These are phyloP conservation scores for Aegithalos caudatus DNA, from an alignment of 2,113 vertebrate species.

Conservation along the genomic window DNA sequence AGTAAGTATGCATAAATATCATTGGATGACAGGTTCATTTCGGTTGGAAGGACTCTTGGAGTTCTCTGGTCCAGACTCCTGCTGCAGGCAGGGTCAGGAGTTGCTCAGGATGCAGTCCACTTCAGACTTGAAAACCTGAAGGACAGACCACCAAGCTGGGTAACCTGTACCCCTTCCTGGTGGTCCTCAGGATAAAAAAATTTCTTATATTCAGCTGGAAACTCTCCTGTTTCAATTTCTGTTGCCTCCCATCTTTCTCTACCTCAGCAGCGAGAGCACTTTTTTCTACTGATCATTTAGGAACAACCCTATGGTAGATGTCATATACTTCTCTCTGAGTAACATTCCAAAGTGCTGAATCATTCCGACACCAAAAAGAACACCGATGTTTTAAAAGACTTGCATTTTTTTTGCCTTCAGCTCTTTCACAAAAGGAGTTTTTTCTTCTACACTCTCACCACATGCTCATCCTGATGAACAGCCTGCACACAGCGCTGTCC, in stretches of 20 bases:
- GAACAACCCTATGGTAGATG: not conserved
- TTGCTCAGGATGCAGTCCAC: not conserved
- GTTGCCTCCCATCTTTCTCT: not conserved
- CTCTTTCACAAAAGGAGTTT: not conserved
- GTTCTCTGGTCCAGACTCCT: not conserved
- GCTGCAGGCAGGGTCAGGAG: not conserved
- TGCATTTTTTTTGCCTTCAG: not conserved
- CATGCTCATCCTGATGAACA: not conserved
- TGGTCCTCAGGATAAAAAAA: not conserved
- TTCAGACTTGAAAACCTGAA: not conserved
- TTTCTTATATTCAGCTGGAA: not conserved
- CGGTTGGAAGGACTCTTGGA: not conserved
- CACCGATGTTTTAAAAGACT: not conserved
- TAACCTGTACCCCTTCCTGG: not conserved
- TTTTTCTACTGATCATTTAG: not conserved
- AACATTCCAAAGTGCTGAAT: not conserved
- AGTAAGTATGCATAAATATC: not conserved
- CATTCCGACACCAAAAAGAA: not conserved
- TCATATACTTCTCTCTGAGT: not conserved
- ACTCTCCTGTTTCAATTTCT: not conserved
- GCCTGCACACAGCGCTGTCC: not conserved
- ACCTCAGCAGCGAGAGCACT: not conserved
- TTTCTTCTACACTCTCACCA: not conserved
- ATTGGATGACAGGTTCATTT: not conserved
- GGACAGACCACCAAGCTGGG: not conserved